Conservation (phyloP, 2,888 invertebrate genomes). For the Cataglyphis livida region DNA sequence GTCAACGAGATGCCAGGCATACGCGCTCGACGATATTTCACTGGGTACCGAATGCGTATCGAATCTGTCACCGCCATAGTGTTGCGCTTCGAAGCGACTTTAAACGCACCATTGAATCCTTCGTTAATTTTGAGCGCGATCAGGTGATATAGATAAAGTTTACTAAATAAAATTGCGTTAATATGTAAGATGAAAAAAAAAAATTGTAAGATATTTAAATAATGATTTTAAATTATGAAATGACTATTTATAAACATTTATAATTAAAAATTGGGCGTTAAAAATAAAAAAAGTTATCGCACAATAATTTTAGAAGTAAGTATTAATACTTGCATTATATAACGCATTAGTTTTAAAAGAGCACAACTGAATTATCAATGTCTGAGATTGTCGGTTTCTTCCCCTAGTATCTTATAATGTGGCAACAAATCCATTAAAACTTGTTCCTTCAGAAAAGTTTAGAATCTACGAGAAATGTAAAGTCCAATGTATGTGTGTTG, state of each 20-base stretch:
- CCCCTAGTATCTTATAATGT: not conserved
- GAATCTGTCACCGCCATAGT: conserved; percentile 55
- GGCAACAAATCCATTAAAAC: no score
- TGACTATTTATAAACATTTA: not conserved
- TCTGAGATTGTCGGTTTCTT: not conserved
- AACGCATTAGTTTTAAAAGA: not conserved
- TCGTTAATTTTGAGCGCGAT: conserved; percentile 47
- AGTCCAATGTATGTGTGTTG: not conserved
- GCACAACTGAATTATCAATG: not conserved
- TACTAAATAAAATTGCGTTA: conserved; percentile 13
- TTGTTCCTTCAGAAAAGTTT: no score
- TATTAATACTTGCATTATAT: conserved; percentile 8
- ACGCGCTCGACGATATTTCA: conserved; percentile 57
- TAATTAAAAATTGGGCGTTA: not conserved
- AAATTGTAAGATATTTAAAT: not conserved
- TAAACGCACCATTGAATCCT: conserved; percentile 51
- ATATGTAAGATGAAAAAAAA: not conserved
- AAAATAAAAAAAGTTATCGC: not conserved
- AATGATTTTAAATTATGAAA: not conserved
- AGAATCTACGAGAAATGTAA: no score
- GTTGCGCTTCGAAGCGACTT: conserved; percentile 44
- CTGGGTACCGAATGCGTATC: conserved; percentile 44
- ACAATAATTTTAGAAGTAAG: not conserved
- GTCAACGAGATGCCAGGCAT: conserved; percentile 29
- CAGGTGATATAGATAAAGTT: conserved; percentile 4